phyloP scores from a whole-genome alignment of 2,888 invertebrate genomes.

The Andrena camellia region DNA sequence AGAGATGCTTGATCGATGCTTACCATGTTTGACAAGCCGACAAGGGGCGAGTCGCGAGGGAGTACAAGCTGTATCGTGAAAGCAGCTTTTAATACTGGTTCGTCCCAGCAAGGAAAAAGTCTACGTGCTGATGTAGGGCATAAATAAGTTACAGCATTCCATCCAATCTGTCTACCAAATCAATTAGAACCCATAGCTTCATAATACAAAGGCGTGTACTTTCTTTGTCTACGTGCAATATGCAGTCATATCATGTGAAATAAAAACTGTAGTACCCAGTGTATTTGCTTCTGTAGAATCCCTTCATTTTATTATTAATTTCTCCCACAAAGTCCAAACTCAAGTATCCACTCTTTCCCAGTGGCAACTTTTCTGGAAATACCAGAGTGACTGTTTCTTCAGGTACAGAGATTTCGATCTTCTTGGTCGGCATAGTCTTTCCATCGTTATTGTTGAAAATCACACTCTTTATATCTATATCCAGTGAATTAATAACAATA shows the following conservation, averaged over 20 bases:
- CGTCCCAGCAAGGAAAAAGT: conserved; percentile 88
- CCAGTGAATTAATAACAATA: conserved; percentile 92
- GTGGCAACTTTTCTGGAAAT: conserved; percentile 88
- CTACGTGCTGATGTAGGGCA: conserved; percentile 84
- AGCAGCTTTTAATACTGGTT: conserved; percentile 87
- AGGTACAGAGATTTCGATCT: conserved; percentile 84
- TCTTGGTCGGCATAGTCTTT: conserved; percentile 80
- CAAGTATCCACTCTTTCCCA: conserved; percentile 87
- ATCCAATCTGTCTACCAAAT: conserved; percentile 63
- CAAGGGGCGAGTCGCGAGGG: conserved; percentile 80
- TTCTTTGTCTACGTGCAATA: neutral
- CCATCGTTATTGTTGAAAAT: conserved; percentile 86
- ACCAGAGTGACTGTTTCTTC: conserved; percentile 90
- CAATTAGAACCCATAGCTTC: conserved; percentile 1
- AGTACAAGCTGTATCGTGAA: conserved; percentile 85
- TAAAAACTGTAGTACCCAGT: conserved; percentile 80
- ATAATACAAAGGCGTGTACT: neutral
- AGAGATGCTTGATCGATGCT: conserved; percentile 47
- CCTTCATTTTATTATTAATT: conserved; percentile 97
- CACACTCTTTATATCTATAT: conserved; percentile 90
- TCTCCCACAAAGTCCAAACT: conserved; percentile 92
- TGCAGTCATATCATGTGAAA: neutral
- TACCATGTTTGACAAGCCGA: conserved; percentile 87
- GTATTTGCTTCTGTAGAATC: conserved; percentile 97
- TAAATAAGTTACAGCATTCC: conserved; percentile 86